A percentile compares a stretch with the other conserved stretches of the same genome.
These are phyloP conservation scores for Ciona savignyi DNA, from an alignment of 23 tunicate genomes.

Conservation along the genomic window DNA sequence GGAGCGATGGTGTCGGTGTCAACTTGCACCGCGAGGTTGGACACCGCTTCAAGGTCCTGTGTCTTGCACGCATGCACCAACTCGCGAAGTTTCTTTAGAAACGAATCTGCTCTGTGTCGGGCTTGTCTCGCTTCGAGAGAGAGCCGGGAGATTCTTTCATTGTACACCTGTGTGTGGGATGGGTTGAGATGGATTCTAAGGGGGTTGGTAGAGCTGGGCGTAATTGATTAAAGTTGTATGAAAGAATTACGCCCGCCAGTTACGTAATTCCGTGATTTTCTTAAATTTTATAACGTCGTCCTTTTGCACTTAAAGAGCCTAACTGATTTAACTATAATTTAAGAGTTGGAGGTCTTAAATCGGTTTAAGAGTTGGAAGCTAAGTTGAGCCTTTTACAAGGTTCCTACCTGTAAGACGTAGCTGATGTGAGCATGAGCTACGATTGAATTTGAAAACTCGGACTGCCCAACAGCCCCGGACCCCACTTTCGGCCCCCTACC, in stretches of 20 bases:
- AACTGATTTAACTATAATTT: neutral
- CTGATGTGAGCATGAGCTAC: slow-evolving; percentile 70
- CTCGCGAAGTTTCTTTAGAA: slow-evolving; percentile 56
- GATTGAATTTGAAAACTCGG: slow-evolving; percentile 31
- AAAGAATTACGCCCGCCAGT: slow-evolving; percentile 69
- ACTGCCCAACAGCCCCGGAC: slow-evolving; percentile 21
- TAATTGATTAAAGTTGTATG: too few relatives aligned
- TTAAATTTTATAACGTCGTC: slow-evolving; percentile 60
- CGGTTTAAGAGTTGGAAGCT: too few relatives aligned
- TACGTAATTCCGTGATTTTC: slow-evolving; percentile 54
- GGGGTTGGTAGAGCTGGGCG: too few relatives aligned
- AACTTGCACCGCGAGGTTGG: slow-evolving; percentile 78
- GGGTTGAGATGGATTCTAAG: too few relatives aligned
- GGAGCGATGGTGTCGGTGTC: slow-evolving; percentile 66
- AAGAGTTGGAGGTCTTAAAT: too few relatives aligned
- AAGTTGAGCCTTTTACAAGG: too few relatives aligned
- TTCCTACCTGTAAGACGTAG: slow-evolving; percentile 76
- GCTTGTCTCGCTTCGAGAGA: slow-evolving; percentile 85
- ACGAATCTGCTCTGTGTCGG: slow-evolving; percentile 79
- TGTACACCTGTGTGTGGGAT: slow-evolving; percentile 50
- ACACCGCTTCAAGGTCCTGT: slow-evolving; percentile 63
- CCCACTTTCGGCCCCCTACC: slow-evolving; percentile 8
- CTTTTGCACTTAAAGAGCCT: too few relatives aligned
- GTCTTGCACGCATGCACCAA: slow-evolving; percentile 86
- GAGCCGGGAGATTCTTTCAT: slow-evolving; percentile 76